Percentiles rank a stretch among this genome's conserved stretches.
phyloP scores from a whole-genome alignment of 2,888 invertebrate species.

The Platerodrilus igneus region DNA sequence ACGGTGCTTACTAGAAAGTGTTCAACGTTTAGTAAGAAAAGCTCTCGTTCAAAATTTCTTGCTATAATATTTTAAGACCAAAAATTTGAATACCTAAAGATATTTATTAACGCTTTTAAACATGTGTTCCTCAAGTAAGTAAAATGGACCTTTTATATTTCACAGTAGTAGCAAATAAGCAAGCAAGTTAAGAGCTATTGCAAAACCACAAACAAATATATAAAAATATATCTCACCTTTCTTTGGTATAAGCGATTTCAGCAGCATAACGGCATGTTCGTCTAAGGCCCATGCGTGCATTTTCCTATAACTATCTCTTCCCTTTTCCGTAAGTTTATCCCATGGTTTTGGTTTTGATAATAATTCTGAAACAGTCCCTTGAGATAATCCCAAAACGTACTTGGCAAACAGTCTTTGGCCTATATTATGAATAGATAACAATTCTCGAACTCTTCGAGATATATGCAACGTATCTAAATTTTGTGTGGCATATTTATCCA shows the following conservation, averaged over 20 bases:
- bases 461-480: constrained; percentile 94
- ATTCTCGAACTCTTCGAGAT: constrained; percentile 85
- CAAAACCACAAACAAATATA: too few relatives aligned
- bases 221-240: constrained; percentile 62
- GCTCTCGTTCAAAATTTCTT: too few relatives aligned
- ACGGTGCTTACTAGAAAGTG: too few relatives aligned
- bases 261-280: constrained; percentile 92
- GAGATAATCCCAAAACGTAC: constrained; percentile 92
- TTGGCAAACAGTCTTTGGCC: constrained; percentile 98
- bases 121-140: too few relatives aligned
- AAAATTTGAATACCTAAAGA: too few relatives aligned
- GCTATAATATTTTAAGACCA: too few relatives aligned
- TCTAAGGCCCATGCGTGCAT: constrained; percentile 99
- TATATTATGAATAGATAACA: constrained; percentile 95
- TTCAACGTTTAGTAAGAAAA: too few relatives aligned
- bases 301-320: constrained; percentile 97
- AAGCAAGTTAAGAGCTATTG: too few relatives aligned
- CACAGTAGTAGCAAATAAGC: too few relatives aligned
- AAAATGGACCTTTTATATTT: too few relatives aligned
- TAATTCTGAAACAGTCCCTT: constrained; percentile 97
- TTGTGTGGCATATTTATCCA: constrained; percentile 92
- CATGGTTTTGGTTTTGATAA: constrained; percentile 98
- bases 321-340: constrained; percentile 99
- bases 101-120: too few relatives aligned
- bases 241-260: constrained; percentile 97